Evolutionary conservation across 2,113 vertebrate species (phyloP), one percentile per base, ranked within the genome.

Genomic region (Mustela nigripes): DNA sequence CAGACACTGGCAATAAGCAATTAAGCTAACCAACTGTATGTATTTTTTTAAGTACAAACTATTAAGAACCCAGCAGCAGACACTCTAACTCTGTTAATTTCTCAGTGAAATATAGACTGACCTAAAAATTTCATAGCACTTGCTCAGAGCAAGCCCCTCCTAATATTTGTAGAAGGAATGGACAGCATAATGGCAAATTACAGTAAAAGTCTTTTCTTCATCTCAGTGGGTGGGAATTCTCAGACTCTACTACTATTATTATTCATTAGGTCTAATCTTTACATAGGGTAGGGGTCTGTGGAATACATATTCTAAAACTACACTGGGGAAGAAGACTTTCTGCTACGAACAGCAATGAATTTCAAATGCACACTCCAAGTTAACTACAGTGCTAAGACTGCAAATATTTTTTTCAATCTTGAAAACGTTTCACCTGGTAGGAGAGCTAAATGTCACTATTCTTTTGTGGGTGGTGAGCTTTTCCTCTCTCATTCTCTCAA

Each of bases 11-110:
- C 28, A 65, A 76, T 45, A 90, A 82, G 16, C 18, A 90, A 69
- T 58, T 85, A 91, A 45, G 22, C 24, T 65, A 67, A 81, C n/a
- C 92, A 56, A 79, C 18, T 21, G 10, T 45, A 11, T 33, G 33
- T 26, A 6, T 60, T 58, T 78, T 74, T 76, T 28, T 26, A 94
- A 19, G 10, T 42, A 83, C 16, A 89, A 83, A 91, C 24, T 45
- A 63, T 12, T 80, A 87, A 69, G 62, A 87, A 79, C 42, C 33
- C 45, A 94, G 36, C 8, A 90, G 85, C 31, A 92, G 93, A 95
- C 48, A 89, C 6, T 53, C 15, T 73, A 91, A 88, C 50, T 62
- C 39, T 42, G 10, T 76, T 53, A 15, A 91, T 96, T 96, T 87
- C 92, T 92, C 79, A 89, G 63, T 4, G 11, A 89, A 86, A 94